phyloP scores from a whole-genome alignment of 2,888 invertebrate species.

The Nematopogon swammerdamellus region DNA sequence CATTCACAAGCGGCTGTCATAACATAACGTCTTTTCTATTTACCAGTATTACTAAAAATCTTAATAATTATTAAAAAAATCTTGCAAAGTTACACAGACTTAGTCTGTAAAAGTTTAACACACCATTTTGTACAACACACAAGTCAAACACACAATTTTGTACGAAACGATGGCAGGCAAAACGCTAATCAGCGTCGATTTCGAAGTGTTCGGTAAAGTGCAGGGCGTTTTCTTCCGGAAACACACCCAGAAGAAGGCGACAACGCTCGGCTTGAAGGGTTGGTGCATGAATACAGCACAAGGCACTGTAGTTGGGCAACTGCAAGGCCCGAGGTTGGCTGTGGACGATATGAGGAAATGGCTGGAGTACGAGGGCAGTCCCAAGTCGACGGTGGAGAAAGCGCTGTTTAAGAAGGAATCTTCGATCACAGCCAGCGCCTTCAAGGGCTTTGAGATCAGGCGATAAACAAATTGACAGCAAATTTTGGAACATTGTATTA shows the following conservation, averaged over 20 bases:
- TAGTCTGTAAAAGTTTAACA: no score
- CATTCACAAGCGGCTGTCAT: no score
- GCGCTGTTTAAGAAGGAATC: constrained; percentile 63
- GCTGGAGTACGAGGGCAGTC: constrained; percentile 63
- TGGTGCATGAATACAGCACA: constrained; percentile 73
- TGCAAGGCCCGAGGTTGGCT: constrained; percentile 58
- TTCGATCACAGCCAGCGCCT: constrained; percentile 39
- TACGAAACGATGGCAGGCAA: no score
- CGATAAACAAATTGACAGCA: constrained; percentile 25
- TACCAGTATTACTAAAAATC: no score
- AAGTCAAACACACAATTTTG: no score
- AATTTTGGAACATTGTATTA: no score
- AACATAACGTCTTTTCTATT: no score
- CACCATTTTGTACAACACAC: no score
- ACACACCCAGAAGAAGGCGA: constrained; percentile 63
- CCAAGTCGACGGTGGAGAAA: constrained; percentile 64
- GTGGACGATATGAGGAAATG: constrained; percentile 60
- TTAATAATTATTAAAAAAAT: no score
- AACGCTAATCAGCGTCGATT: constrained; percentile 34
- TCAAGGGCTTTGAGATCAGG: constrained; percentile 45
- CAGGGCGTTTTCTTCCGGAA: constrained; percentile 58
- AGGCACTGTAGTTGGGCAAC: constrained; percentile 65
- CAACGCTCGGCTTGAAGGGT: constrained; percentile 61
- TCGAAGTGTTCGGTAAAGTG: constrained; percentile 60
- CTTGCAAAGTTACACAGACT: no score